Evolutionary conservation across 2,888 invertebrate species (phyloP), one percentile per base, ranked within the genome.

Genomic region (Miltochrista miniata): DNA sequence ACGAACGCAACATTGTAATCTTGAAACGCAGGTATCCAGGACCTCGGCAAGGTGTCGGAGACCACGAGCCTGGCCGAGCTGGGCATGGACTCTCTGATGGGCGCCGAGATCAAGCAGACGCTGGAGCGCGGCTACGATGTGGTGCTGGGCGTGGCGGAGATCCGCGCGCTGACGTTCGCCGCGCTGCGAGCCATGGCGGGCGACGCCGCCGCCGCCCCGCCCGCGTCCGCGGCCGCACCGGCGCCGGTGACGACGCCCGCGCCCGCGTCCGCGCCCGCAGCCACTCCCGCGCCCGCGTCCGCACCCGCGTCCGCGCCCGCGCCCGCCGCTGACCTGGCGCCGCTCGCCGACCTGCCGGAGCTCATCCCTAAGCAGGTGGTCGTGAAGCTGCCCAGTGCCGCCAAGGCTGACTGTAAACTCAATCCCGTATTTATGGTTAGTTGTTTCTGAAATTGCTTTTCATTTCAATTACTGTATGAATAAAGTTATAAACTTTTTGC

Each of bases 51-150:
- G 56, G 93, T 98, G 30, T 81, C 96, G 56, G 93, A 94, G 37
- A 93, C 93, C 29, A 94, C 96, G 4, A 96, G 95, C 37, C 91
- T 99, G 41, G 97, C 98, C 29, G 99, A 99, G 84, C 93, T 99
- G 36, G 99, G 99, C 56, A 97, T 99, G 95, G 99, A 99, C 83
- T 99, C 99, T 1, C 91, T 99, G 64, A 99, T 99, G 99, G 98
- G 98, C 40, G 98, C 99, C 1, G 99, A 99, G 93, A 98, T 99
- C 76, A 99, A 99, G 84, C 98, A 98, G 88, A 97, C 97, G 0
- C 90, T 99, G 47, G 98, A 98, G 84, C 93, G 98, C 50, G 97
- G 96, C 75, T 98, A 96, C 88, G 98, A 99, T 84, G 89, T 99
- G 52, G 95, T 97, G 15, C 92, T 99, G 56, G 96, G 96, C 57